phyloP scores from a whole-genome alignment of 2,797 vertebrate species.

The Perodicticus potto region DNA sequence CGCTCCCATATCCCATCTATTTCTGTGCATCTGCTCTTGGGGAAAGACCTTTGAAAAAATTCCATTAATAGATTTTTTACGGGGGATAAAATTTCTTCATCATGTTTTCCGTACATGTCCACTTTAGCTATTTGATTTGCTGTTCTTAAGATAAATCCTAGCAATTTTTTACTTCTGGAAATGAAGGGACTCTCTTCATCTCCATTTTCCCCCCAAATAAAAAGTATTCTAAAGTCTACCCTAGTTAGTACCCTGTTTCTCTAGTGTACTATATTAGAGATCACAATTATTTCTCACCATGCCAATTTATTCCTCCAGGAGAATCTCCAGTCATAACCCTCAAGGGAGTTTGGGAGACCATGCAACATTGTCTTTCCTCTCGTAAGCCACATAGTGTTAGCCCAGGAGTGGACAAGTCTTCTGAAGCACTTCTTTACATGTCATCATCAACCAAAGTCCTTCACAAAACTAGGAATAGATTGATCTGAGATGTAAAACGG shows the following conservation, averaged over 20 bases:
- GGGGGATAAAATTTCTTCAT: neutral
- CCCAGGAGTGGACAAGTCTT: neutral
- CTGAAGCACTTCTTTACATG: neutral
- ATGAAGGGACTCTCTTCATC: neutral
- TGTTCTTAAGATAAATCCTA: neutral
- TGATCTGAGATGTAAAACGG: too few relatives aligned
- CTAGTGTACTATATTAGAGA: neutral
- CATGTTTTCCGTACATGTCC: neutral
- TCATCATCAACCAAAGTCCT: neutral
- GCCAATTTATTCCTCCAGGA: neutral
- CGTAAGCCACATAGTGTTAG: neutral
- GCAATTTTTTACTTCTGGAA: conserved; percentile 25
- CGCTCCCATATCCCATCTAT: neutral
- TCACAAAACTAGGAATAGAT: neutral
- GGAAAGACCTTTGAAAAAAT: conserved; percentile 37
- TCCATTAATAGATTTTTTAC: neutral
- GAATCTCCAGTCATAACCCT: neutral
- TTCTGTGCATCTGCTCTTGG: neutral
- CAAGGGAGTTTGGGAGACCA: neutral
- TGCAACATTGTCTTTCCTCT: neutral
- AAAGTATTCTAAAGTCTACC: neutral
- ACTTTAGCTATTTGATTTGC: neutral
- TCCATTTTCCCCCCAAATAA: neutral
- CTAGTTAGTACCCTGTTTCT: neutral
- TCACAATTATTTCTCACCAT: neutral